These are phyloP conservation scores for Tetrapedia diversipes DNA, from an alignment of 2,888 invertebrate genomes.

Conservation along the genomic window DNA sequence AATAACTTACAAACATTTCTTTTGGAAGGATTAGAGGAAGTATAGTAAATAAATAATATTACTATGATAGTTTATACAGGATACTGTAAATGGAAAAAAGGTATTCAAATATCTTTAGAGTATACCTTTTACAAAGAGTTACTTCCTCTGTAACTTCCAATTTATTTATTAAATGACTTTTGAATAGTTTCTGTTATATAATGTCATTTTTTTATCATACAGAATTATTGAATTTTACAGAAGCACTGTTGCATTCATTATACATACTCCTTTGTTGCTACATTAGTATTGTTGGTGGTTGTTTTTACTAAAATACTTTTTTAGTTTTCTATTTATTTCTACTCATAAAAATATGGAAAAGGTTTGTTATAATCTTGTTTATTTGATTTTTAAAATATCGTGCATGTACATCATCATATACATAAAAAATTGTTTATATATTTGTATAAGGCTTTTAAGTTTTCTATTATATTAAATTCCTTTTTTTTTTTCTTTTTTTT, in stretches of 20 bases:
- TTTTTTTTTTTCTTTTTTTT: slow-evolving; percentile 5
- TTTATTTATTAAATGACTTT: slow-evolving; percentile 24
- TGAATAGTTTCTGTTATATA: slow-evolving; percentile 19
- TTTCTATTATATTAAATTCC: slow-evolving; percentile 17
- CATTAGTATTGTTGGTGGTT: slow-evolving; percentile 34
- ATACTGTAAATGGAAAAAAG: background rate
- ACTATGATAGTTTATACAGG: background rate
- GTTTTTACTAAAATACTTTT: slow-evolving; percentile 39
- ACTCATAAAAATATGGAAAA: slow-evolving; percentile 28
- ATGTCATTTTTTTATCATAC: slow-evolving; percentile 18
- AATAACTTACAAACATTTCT: slow-evolving; percentile 27
- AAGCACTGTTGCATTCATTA: slow-evolving; percentile 2
- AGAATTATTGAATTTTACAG: background rate
- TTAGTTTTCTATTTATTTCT: slow-evolving; percentile 44
- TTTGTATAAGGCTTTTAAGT: slow-evolving; percentile 1
- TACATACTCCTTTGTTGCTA: slow-evolving; percentile 9
- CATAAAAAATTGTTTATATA: slow-evolving; percentile 25
- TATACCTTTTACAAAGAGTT: slow-evolving; percentile 2
- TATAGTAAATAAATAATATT: slow-evolving; percentile 12
- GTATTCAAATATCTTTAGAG: background rate
- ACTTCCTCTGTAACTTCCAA: slow-evolving; percentile 45
- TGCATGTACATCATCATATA: slow-evolving; percentile 52
- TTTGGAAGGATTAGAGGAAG: slow-evolving; percentile 45
- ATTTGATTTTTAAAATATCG: slow-evolving; percentile 11
- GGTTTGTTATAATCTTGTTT: slow-evolving; percentile 40